Evolutionary conservation across 2,888 invertebrate species (phyloP), one percentile per base, ranked within the genome.

Genomic region (Drosophila villosipedis): DNA sequence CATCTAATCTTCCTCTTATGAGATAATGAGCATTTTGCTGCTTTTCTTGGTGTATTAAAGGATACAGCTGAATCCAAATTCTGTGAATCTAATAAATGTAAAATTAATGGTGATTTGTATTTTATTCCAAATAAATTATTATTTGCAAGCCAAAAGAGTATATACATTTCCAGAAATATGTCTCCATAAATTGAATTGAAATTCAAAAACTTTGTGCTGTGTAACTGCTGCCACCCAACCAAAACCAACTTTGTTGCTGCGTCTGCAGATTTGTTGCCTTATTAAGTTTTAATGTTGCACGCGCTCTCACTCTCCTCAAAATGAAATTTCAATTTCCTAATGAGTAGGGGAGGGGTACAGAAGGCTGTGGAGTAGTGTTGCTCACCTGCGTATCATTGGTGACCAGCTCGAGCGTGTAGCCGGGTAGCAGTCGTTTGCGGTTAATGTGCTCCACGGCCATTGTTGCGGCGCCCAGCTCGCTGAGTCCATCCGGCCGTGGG

Each of bases 311-410:
- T 6, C 16, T 19, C 6, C 69, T 76, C 73, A 82, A 80, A 91
- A 87, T 89, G 80, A 91, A 87, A 87, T 84, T 81, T 89, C 88
- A 91, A 87, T 91, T 84, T 84, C 59, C 73, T 88, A 90, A 90
- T 87, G 87, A 47, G 74, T 79, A 6, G 12, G n/a, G 5, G 16
- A 16, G 35, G 5, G 4, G 4, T 0, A 0, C 3, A 5, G 12
- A 2, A 6, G 12, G 14, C 0, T 12, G 19, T 7, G 37, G 16
- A 10, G 5, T 10, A 19, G 16, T 22, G 16, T 7, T 9, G 71
- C 94, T 94, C 94, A 98, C 98, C 96, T 96, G 95, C 0, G 98
- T 97, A 90, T 98, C 97, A 91, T 98, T 98, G 83, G 96, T 95
- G 88, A 97, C 95, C 76, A 98, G 95, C 76, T 96, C 95, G 72